Base-by-base conservation (phyloP, 2,113 vertebrate species). In the Lates calcarifer region DNA sequence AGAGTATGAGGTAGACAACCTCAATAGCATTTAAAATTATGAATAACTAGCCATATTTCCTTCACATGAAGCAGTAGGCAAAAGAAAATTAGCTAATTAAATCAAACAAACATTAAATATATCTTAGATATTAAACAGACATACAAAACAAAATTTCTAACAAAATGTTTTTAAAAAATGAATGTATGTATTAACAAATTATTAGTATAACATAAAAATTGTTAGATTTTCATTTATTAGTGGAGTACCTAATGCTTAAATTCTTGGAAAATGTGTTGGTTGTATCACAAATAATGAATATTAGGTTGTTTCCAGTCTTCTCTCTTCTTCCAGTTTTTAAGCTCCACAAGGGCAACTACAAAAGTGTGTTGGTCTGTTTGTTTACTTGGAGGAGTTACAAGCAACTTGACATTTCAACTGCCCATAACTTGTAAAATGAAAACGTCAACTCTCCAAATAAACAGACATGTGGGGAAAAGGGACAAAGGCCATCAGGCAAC, bases 391-490 rank as follows among this genome's bases (percentile, higher is more conserved):
- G 74, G 74, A 91, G 81, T 86, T 63, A 63, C 13, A 53, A 12
- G 55, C 39, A 20, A 68, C 49, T 47, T 8, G 61, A 57, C 13
- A 77, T 58, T 65, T 77, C 1, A 57, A 76, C 11, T n/a, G 24
- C 17, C 31, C 9, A 18, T 39, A 51, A 28, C 58, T 74, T 84
- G 22, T n/a, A 37, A 71, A 84, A 80, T 60, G 18, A 67, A 77
- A 75, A 62, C 4, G 0, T 75, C n/a, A 91, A 90, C 79, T 81
- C 75, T 86, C 79, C 87, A 91, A 93, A 91, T 85, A 90, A 86
- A 92, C 79, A 94, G 62, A 89, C 71, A 74, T 82, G 39, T 81
- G 22, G 83, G 89, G 83, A 79, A 45, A 80, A 61, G 86, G 86
- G 77, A 69, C 39, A 84, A 66, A 82, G 66, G 78, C 72, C 67